Conservation (phyloP, 2,113 vertebrate genomes). For the Peromyscus californicus region DNA sequence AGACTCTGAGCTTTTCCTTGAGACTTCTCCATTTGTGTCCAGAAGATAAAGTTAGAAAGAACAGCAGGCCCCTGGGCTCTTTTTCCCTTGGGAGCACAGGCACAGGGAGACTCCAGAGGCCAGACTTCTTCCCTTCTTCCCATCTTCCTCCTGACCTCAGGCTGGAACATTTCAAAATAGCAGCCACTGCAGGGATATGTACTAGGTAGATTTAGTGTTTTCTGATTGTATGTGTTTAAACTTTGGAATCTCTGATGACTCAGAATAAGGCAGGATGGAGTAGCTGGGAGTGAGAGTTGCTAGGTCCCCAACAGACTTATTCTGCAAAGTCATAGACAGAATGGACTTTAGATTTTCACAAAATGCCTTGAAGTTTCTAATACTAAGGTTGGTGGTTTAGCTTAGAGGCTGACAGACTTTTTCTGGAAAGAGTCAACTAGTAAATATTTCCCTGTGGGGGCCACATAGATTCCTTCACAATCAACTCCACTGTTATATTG, state of each 20-base stretch:
- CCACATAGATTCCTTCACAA: neutral
- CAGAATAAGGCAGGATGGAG: neutral
- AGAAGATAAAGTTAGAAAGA: constrained; percentile 5
- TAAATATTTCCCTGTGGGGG: neutral
- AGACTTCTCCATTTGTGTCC: neutral
- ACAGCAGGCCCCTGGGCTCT: neutral
- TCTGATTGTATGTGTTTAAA: neutral
- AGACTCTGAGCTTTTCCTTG: constrained; percentile 35
- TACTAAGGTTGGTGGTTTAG: neutral
- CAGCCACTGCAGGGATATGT: neutral
- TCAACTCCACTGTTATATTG: neutral
- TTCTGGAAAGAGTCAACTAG: neutral
- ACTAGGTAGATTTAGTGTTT: constrained; percentile 13
- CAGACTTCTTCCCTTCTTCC: neutral
- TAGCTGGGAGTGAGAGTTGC: neutral
- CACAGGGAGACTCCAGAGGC: neutral
- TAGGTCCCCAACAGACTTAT: neutral
- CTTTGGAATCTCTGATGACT: neutral
- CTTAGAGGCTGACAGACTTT: neutral
- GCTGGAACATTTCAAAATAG: constrained; percentile 47
- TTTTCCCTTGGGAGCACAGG: neutral
- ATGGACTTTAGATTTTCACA: neutral
- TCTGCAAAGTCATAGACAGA: neutral
- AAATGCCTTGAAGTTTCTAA: neutral
- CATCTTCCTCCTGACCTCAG: neutral